These are phyloP conservation scores for Macrosteles quadrilineatus DNA, from an alignment of 1,140 invertebrate species.

Conservation along the genomic window DNA sequence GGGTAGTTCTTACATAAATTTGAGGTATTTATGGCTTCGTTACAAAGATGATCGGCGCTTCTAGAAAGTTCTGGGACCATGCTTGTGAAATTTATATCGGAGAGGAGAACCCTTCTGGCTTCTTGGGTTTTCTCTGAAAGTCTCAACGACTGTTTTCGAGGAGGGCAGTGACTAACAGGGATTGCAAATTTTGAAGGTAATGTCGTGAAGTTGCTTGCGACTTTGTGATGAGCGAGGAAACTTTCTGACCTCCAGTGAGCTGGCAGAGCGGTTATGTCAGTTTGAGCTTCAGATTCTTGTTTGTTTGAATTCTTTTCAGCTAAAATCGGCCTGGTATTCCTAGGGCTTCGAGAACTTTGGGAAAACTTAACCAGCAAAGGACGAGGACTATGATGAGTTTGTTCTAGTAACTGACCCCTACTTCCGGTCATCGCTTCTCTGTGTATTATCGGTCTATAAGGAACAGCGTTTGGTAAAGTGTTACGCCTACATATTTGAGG, in stretches of 20 bases:
- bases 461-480: conserved; percentile 68
- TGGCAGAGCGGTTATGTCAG: conserved; percentile 73
- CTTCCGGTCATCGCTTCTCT: conserved; percentile 50
- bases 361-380: conserved; percentile 44
- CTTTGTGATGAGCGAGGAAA: conserved; percentile 66
- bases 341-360: conserved; percentile 32
- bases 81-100: conserved; percentile 77
- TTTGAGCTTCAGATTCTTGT: conserved; percentile 68
- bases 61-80: conserved; percentile 79
- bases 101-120: conserved; percentile 66
- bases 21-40: conserved; percentile 40
- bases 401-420: conserved; percentile 30
- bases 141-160: conserved; percentile 45
- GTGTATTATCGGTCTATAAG: conserved; percentile 60
- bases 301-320: conserved; percentile 54
- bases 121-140: conserved; percentile 66
- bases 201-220: conserved; percentile 58
- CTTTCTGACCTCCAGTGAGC: conserved; percentile 73
- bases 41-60: conserved; percentile 73
- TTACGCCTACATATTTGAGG: conserved; percentile 61
- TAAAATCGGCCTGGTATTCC: conserved; percentile 44
- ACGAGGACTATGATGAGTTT: conserved; percentile 31
- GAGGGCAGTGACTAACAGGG: conserved; percentile 50
- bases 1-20: conserved; percentile 42
- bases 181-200: conserved; percentile 64